Evolutionary conservation across 2,113 vertebrate species (phyloP).

Genomic region (Ceyx melanurus): DNA sequence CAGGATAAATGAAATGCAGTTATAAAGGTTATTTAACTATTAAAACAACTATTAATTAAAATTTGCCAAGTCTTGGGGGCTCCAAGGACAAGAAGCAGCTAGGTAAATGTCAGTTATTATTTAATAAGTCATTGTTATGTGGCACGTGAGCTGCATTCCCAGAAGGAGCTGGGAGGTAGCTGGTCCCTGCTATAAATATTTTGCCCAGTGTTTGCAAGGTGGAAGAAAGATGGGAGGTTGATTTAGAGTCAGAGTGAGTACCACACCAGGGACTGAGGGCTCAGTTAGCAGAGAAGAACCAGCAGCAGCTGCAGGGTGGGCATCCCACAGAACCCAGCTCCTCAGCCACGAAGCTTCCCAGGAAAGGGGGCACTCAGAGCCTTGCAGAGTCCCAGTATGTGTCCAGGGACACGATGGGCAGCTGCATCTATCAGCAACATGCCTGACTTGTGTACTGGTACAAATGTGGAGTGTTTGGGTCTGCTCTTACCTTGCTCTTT

Average conservation of each 20-base stretch:
- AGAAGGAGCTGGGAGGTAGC: background rate
- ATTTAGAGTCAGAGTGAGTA: background rate
- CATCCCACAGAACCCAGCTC: background rate
- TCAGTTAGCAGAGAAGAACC: background rate
- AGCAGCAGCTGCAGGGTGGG: fast-evolving
- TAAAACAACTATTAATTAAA: constrained; percentile 76
- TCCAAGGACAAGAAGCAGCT: constrained; percentile 55
- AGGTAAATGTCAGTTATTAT: constrained; percentile 73
- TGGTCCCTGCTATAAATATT: background rate
- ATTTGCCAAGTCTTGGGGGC: constrained; percentile 66
- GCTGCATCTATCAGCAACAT: background rate
- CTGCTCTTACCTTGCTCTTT: fast-evolving
- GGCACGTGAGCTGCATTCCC: constrained; percentile 11
- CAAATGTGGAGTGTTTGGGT: fast-evolving
- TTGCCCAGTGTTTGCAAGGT: background rate
- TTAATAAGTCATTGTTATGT: constrained; percentile 56
- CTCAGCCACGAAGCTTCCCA: background rate
- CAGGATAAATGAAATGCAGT: constrained; percentile 58
- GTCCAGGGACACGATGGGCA: background rate
- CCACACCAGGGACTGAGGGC: background rate
- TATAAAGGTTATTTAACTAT: constrained; percentile 76
- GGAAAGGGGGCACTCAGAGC: background rate
- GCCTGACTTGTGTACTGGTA: fast-evolving
- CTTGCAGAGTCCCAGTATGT: fast-evolving
- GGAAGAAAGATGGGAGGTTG: background rate